These are phyloP conservation scores for Caenorhabditis latens DNA, from an alignment of 1,140 invertebrate genomes.

Conservation along the genomic window DNA sequence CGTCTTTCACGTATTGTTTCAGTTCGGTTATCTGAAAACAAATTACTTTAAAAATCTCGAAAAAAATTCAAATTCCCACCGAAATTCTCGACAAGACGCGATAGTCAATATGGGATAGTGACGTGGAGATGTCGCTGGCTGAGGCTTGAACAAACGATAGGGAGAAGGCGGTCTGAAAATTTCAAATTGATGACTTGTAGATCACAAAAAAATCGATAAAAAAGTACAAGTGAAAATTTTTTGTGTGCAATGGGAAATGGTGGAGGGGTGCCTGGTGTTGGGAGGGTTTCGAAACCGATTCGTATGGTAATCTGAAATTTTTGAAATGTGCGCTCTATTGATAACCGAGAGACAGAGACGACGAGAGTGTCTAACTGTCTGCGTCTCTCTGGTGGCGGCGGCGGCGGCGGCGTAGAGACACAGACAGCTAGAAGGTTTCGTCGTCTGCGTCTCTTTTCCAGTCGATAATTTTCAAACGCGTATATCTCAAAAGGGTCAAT, in stretches of 20 bases:
- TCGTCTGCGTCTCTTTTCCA: too few species aligned
- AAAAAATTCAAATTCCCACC: slow-evolving; percentile 1
- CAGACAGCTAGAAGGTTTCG: too few species aligned
- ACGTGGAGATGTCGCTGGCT: slow-evolving; percentile 71
- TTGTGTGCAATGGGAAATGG: slow-evolving; percentile 61
- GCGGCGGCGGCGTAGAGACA: too few species aligned
- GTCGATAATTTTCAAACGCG: too few species aligned
- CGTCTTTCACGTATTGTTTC: slow-evolving; percentile 73
- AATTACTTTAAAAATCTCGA: background rate
- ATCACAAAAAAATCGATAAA: slow-evolving; percentile 31
- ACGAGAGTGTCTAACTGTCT: too few species aligned
- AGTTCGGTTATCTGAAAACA: slow-evolving; percentile 71
- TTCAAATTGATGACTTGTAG: background rate
- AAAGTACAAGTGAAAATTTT: slow-evolving; percentile 70
- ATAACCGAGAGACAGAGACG: too few species aligned
- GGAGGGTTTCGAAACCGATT: slow-evolving; percentile 27
- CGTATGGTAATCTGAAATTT: slow-evolving; percentile 26
- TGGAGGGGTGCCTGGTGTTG: slow-evolving; percentile 37
- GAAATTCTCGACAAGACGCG: slow-evolving; percentile 64
- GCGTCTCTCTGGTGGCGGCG: too few species aligned
- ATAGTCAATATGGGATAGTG: slow-evolving; percentile 63
- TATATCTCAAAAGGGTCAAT: too few species aligned
- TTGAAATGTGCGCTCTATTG: background rate
- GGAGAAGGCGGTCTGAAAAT: slow-evolving; percentile 44
- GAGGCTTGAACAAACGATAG: slow-evolving; percentile 76